Evolutionary conservation across 2,113 vertebrate genomes (phyloP).

Genomic region (Nibea coibor): DNA sequence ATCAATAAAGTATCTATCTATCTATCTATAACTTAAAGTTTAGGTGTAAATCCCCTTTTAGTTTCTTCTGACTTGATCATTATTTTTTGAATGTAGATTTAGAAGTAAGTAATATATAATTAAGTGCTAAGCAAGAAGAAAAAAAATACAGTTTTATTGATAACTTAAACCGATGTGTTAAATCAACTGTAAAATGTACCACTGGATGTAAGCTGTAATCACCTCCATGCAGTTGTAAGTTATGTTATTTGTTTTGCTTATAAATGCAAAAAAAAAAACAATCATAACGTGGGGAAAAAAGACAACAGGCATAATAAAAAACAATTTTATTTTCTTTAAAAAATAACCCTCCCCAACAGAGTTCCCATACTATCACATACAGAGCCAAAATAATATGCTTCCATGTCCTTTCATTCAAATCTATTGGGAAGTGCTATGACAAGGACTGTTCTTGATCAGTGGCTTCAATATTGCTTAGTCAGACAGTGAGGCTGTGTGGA

Average conservation of each 20-base stretch:
- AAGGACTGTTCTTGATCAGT: constrained; percentile 84
- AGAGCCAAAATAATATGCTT: constrained; percentile 83
- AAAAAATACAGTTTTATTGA: too few species aligned
- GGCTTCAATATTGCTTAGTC: constrained; percentile 86
- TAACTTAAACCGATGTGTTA: too few species aligned
- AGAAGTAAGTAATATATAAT: too few species aligned
- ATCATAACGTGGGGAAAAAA: not conserved
- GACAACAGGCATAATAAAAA: constrained; percentile 79
- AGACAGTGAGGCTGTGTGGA: constrained; percentile 80
- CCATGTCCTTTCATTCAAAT: constrained; percentile 80
- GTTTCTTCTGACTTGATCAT: not conserved
- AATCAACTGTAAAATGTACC: too few species aligned
- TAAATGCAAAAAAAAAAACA: too few species aligned
- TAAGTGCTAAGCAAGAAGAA: not conserved
- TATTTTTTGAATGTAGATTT: too few species aligned
- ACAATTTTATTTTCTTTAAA: constrained; percentile 87
- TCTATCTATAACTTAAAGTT: too few species aligned
- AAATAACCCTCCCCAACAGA: constrained; percentile 85
- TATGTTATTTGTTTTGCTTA: too few species aligned
- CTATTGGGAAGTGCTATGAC: constrained; percentile 86
- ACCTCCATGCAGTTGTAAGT: too few species aligned
- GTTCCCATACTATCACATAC: constrained; percentile 84
- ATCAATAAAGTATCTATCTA: too few species aligned
- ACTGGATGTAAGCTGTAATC: too few species aligned
- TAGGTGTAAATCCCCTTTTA: too few species aligned